phyloP scores from a whole-genome alignment of 2,888 invertebrate species.

The Autographa pulchrina region DNA sequence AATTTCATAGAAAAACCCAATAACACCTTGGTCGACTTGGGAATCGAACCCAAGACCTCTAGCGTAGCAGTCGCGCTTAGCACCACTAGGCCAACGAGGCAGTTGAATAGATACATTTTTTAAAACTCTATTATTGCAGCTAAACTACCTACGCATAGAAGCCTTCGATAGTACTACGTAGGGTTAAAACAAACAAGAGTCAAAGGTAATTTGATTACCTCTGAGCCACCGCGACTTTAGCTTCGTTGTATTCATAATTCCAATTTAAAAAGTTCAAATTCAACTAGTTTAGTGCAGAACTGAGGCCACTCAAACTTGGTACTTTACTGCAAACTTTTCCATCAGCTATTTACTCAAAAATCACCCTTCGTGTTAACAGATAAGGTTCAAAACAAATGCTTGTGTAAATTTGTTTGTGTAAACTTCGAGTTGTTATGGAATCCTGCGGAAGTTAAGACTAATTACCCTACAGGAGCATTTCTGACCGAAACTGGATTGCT shows the following conservation, averaged over 20 bases:
- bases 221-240: not conserved
- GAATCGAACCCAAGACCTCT: no score
- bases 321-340: conserved; percentile 34
- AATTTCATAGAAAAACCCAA: no score
- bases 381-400: conserved; percentile 17
- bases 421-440: conserved; percentile 50
- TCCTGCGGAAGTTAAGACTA: conserved; percentile 67
- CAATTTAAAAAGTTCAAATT: conserved; percentile 57
- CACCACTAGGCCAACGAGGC: no score
- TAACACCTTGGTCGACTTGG: no score
- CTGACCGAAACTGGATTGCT: conserved; percentile 48
- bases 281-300: conserved; percentile 55
- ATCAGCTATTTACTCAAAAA: not conserved
- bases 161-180: not conserved
- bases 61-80: no score
- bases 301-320: conserved; percentile 64
- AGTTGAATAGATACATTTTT: no score
- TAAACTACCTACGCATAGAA: no score
- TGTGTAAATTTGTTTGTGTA: conserved; percentile 15
- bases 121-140: no score
- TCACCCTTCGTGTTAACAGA: not conserved
- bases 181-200: not conserved
- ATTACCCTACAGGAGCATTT: conserved; percentile 54
- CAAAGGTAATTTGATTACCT: not conserved
- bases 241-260: conserved; percentile 43